Evolutionary conservation across 2,113 vertebrate species (phyloP).

Genomic region (Engystomops pustulosus): DNA sequence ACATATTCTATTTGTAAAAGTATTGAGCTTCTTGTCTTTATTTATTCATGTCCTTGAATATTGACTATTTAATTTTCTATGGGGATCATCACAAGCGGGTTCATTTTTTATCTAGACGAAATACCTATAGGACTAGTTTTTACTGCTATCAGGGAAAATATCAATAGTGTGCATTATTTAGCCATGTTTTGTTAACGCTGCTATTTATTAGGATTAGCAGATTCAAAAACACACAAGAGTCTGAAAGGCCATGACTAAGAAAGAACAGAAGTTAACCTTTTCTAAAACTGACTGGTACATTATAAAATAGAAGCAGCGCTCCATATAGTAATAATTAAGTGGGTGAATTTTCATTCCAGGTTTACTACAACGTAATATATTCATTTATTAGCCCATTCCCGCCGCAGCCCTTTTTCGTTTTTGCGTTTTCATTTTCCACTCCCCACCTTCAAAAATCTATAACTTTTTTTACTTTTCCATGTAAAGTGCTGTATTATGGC

Average conservation of each 20-base stretch:
- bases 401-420: too few species aligned
- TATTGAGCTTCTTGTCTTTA: slow-evolving; percentile 29
- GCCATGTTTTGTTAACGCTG: background rate
- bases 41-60: slow-evolving; percentile 28
- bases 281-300: too few species aligned
- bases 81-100: background rate
- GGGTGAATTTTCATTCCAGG: too few species aligned
- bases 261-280: too few species aligned
- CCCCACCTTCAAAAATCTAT: too few species aligned
- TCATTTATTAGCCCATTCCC: too few species aligned
- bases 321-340: too few species aligned
- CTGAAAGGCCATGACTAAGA: background rate
- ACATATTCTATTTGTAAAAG: slow-evolving; percentile 37
- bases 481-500: too few species aligned
- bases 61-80: slow-evolving; percentile 13
- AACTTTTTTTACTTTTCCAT: too few species aligned
- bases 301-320: too few species aligned
- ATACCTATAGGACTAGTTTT: slow-evolving; percentile 18
- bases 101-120: slow-evolving; percentile 21
- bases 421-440: too few species aligned
- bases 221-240: background rate
- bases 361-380: too few species aligned
- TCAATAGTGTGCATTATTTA: slow-evolving; percentile 36
- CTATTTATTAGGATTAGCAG: slow-evolving; percentile 21
- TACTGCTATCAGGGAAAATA: background rate